Evolutionary conservation across 2,113 vertebrate genomes (phyloP).

Genomic region (Atlantisia rogersi): DNA sequence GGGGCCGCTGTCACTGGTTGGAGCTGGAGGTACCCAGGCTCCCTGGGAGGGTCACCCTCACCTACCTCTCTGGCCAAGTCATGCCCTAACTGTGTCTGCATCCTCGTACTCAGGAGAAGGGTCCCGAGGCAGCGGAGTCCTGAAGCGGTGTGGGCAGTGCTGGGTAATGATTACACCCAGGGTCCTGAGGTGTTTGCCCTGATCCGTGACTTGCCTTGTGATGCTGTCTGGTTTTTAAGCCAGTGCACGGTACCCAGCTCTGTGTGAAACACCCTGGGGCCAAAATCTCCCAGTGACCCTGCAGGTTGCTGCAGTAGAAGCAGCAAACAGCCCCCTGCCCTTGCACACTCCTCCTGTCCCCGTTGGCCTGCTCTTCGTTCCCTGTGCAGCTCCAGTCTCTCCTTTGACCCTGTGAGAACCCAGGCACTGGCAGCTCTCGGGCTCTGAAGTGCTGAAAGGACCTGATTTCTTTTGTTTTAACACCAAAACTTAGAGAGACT

Average conservation of each 20-base stretch:
- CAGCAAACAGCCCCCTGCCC: background rate
- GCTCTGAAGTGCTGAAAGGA: background rate
- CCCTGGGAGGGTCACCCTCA: background rate
- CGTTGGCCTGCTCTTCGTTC: background rate
- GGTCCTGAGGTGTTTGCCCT: background rate
- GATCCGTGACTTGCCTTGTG: background rate
- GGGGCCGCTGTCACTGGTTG: background rate
- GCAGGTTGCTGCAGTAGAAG: background rate
- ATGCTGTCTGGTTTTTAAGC: background rate
- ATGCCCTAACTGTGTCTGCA: fast-evolving
- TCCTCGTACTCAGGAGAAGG: background rate
- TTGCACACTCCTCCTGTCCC: background rate
- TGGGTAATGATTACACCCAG: background rate
- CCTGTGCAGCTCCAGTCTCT: background rate
- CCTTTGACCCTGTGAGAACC: background rate
- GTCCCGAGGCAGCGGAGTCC: background rate
- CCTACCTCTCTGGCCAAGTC: background rate
- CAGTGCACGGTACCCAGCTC: background rate
- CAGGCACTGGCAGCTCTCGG: background rate
- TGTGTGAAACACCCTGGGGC: background rate
- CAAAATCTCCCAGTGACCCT: background rate
- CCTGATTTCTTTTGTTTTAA: background rate
- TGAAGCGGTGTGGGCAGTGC: background rate
- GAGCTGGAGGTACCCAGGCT: background rate
- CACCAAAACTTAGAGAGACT: background rate